Evolutionary conservation across 2,888 invertebrate species (phyloP), one percentile per base, ranked within the genome.

Genomic region (Plagodis dolabraria): DNA sequence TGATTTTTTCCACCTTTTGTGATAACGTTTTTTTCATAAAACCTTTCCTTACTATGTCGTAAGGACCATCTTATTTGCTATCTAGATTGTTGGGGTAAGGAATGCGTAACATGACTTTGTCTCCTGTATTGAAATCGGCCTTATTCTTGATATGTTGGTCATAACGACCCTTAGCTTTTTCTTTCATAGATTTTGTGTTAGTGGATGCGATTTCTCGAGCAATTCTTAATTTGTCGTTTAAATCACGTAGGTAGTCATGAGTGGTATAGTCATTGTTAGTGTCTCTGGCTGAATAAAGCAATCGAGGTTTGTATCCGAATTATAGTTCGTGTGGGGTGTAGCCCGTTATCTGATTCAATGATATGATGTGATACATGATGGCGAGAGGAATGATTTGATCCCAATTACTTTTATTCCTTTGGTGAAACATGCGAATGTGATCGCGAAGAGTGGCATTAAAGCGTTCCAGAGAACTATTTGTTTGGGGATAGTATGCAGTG

Each of bases 361-460:
- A 76, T 0, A 74, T 79, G 46, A 75, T 77, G 38, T 79, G 76
- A 43, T 78, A 78, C 60, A 75, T 76, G 5, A 77, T 67, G 0
- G 77, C 76, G n/a, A 80, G 64, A 6, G 76, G 76, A 11, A 76
- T 67, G 1, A 77, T 76, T 63, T 70, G 44, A 63, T 76, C 75
- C 75, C 76, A 77, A 36, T 76, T 74, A 48, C 47, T 56, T 0
- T 59, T 48, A 12, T 57, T 60, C 33, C 74, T 57, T 35, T 46
- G 72, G 11, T 74, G 72, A 57, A 76, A 77, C 75, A 76, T 75
- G 5, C 76, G 65, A 1, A 74, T 71, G 42, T 76, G 76, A 52
- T 76, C 78, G 33, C 75, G 61, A 10, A 77, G 57, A 0, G 75
- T 76, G 69, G 40, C 40, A 10, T 40, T 5, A 10, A 40, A 40